Base-by-base conservation (phyloP, 1,140 invertebrate genomes). In the Eufriesea mexicana region DNA sequence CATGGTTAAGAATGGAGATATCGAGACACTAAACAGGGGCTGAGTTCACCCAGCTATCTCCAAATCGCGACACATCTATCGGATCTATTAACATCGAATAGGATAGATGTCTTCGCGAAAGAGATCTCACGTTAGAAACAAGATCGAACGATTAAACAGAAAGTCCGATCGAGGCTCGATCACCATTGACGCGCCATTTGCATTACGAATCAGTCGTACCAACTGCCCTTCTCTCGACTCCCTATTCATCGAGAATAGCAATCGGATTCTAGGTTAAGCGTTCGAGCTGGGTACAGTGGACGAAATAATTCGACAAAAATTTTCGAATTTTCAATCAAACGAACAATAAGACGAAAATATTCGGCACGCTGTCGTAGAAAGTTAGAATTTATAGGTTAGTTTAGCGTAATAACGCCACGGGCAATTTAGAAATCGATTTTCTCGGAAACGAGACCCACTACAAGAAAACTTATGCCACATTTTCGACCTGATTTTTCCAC, bases 1-100 rank as follows among this genome's bases (percentile, higher is more conserved):
- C 61, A 18, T 42, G 28, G 23, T 20, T 25, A 66, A 77, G 47
- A n/a, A 49, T 35, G 28, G 47, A n/a, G 57, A 25, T 61, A 49
- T 25, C 20, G 42, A n/a, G 16, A 5, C 14, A 54, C 16, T 18
- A 2, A 20, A 61, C n/a, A 16, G 6, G 35, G 35, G 57, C 23
- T 9, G 55, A 57, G 20, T 76, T 76, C 14, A 42, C 28, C 5
- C 47, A 16, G 28, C 42, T 45, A 57, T 73, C 71, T 10, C 14
- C 49, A 10, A 42, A 61, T 74, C 72, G 35, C 35, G 35, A 35
- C 35, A 35, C 35, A 35, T 35, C 35, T 9, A 59, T n/a, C 75
- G 62, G 14, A 66, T 47, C 61, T 77, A 66, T 66, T 77, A 77
- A 54, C 75, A 45, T 66, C 75, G 75, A 77, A 77, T 54, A 12